Conservation (phyloP, 2,888 invertebrate genomes). For the Andrena trimmerana region DNA sequence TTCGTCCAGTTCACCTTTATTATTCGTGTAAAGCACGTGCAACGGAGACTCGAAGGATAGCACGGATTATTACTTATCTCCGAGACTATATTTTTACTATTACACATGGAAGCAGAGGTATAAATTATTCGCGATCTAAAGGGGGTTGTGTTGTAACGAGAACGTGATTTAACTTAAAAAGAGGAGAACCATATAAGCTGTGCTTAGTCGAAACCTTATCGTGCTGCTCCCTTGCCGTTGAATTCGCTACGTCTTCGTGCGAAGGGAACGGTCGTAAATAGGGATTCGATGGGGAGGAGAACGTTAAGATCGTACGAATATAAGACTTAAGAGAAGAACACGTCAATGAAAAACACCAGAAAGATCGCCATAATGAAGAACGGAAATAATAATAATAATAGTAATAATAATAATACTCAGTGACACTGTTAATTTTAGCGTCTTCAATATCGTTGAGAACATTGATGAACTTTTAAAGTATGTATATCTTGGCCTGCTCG, state of each 20-base stretch:
- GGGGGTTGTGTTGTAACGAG: conserved; percentile 16
- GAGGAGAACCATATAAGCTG: conserved; percentile 5
- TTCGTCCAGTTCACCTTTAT: conserved; percentile 18
- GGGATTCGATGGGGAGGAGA: background rate
- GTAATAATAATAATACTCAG: conserved; percentile 64
- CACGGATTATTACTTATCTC: conserved; percentile 24
- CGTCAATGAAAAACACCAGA: conserved; percentile 36
- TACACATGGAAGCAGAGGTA: conserved; percentile 12
- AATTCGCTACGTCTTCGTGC: conserved; percentile 15
- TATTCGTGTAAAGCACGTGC: background rate
- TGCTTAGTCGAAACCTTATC: conserved; percentile 34
- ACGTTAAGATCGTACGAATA: conserved; percentile 21
- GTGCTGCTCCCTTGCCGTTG: conserved; percentile 30
- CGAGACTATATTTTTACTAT: conserved; percentile 52
- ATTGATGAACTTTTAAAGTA: conserved; percentile 40
- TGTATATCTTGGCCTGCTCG: conserved; percentile 40
- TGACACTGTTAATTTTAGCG: conserved; percentile 57
- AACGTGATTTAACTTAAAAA: conserved; percentile 6
- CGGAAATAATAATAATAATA: conserved; percentile 62
- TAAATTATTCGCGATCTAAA: conserved; percentile 33
- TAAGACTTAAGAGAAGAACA: conserved; percentile 30
- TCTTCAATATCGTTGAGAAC: conserved; percentile 35
- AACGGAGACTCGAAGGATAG: conserved; percentile 22
- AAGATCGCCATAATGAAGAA: conserved; percentile 38
- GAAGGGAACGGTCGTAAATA: no score